These are phyloP conservation scores for Lophius americanus DNA, from an alignment of 2,797 vertebrate genomes.

Conservation along the genomic window DNA sequence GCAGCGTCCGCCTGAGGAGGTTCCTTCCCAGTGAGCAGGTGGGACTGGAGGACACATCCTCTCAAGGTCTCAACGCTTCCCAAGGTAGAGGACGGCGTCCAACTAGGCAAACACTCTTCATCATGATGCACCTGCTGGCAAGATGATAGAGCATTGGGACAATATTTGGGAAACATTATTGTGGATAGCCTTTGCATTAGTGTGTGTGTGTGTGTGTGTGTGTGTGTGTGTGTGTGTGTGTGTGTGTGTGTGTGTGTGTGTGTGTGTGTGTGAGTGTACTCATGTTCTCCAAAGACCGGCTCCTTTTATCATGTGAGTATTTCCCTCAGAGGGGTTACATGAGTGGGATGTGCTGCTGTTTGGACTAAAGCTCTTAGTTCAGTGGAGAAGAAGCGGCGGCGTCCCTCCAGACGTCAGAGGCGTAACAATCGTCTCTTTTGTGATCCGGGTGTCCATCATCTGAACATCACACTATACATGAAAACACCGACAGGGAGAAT, in stretches of 20 bases:
- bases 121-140: slow-evolving; percentile 62
- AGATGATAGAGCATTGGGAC: slow-evolving; percentile 52
- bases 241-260: background rate
- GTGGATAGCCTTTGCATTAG: slow-evolving; percentile 34
- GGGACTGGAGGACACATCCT: slow-evolving; percentile 47
- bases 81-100: slow-evolving; percentile 62
- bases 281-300: slow-evolving; percentile 1
- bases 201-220: slow-evolving; percentile 8
- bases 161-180: slow-evolving; percentile 69
- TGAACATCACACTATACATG: too few relatives aligned
- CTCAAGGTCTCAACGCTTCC: slow-evolving; percentile 52
- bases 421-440: background rate
- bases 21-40: slow-evolving; percentile 63
- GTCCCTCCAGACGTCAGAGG: background rate
- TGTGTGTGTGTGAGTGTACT: slow-evolving; percentile 4
- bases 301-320: background rate
- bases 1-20: slow-evolving; percentile 57
- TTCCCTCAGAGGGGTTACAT: background rate
- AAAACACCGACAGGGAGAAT: too few relatives aligned
- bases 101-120: slow-evolving; percentile 70
- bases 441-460: too few relatives aligned
- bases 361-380: slow-evolving; percentile 6
- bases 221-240: background rate
- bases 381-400: slow-evolving; percentile 9
- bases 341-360: slow-evolving; percentile 24